Base-by-base conservation (phyloP, 2,888 invertebrate genomes). In the Scaptomyza polygonia region DNA sequence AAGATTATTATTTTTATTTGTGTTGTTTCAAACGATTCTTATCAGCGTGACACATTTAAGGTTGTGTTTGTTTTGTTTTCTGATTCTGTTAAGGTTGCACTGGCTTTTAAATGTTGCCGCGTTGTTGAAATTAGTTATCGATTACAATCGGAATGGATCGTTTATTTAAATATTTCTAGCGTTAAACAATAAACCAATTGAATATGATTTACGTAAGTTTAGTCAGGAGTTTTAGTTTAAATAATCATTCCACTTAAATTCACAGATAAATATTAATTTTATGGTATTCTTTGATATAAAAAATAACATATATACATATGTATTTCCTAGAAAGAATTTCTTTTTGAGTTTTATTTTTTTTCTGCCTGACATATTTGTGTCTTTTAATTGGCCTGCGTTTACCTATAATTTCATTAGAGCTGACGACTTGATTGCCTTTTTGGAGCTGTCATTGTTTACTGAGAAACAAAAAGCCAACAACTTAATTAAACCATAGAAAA, bases 401-500 rank as follows among this genome's bases (percentile, higher is more conserved):
- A 67, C 64, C 67, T 67, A 56, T 79, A 77, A 82, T 79, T 85
- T 79, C 59, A 81, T 81, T 84, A 79, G 65, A 25, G 6, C 6
- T n/a, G 18, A 21, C n/a, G 12, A 48, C 9, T 57, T 49, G 45
- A 48, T 47, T 56, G 61, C 25, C 72, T 81, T 78, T 75, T 70
- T 72, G 54, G 66, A 56, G 65, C 44, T 29, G 44, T 29, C 36
- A 21, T 61, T 80, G 55, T 53, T 80, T 84, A 65, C 61, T 40
- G 61, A 48, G 77, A 83, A 86, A 49, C 27, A 25, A 25, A 42
- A 36, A 39, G 39, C 9, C 18, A 87, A 88, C 84, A 88, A 88
- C 84, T 84, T 88, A 88, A 84, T 84, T 84, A 84, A 73, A 72
- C 68, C 71, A 77, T 77, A 63, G 65, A 63, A 63, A 34, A 40